Percentiles rank a stretch among this genome's conserved stretches.
phyloP scores from a whole-genome alignment of 2,888 invertebrate species.

The Cheilosia urbana region DNA sequence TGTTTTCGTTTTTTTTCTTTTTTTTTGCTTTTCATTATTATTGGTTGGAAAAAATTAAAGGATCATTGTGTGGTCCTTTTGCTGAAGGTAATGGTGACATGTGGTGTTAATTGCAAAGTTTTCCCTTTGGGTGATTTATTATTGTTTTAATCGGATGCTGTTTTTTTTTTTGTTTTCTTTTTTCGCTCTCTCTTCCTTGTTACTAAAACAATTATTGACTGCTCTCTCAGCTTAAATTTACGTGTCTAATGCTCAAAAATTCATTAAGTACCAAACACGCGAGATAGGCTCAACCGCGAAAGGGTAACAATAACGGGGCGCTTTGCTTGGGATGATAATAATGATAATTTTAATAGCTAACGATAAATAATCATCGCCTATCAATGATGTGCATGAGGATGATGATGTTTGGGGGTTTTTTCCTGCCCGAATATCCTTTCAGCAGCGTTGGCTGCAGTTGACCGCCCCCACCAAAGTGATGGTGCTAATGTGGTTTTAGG shows the following conservation, averaged over 20 bases:
- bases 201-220: constrained; percentile 36
- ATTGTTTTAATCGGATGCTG: constrained; percentile 46
- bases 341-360: constrained; percentile 70
- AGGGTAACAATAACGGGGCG: constrained; percentile 52
- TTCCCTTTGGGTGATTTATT: constrained; percentile 69
- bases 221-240: constrained; percentile 32
- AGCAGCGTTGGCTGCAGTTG: constrained; percentile 18
- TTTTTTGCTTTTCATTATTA: too few relatives aligned
- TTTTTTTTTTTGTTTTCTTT: not conserved
- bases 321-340: constrained; percentile 55
- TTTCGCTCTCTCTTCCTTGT: not conserved
- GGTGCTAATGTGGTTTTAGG: not conserved
- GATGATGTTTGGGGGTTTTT: constrained; percentile 27
- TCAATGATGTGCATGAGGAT: constrained; percentile 47
- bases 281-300: constrained; percentile 9
- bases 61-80: constrained; percentile 66
- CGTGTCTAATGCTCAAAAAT: constrained; percentile 39
- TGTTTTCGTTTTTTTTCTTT: constrained; percentile 49
- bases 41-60: constrained; percentile 52
- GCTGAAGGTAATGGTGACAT: constrained; percentile 59
- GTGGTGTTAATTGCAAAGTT: constrained; percentile 72
- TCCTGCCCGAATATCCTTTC: constrained; percentile 35
- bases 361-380: constrained; percentile 68
- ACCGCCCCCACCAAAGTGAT: constrained; percentile 1
- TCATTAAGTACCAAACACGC: constrained; percentile 4